These are phyloP conservation scores for Thamnophis sirtalis DNA, from an alignment of 2,113 vertebrate genomes.

Conservation along the genomic window DNA sequence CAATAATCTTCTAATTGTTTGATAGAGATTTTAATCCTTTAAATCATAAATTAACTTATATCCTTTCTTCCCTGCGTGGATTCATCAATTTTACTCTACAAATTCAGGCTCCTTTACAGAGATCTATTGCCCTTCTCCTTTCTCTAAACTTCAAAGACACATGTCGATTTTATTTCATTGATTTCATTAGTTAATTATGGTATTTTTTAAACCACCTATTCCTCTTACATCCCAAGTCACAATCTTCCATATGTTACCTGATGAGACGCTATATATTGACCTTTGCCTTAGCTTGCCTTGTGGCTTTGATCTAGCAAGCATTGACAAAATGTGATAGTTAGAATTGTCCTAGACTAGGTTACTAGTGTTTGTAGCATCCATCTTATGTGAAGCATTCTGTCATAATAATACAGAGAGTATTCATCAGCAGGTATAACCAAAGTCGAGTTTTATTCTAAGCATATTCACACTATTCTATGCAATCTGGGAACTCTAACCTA, in stretches of 20 bases:
- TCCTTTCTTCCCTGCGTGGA: neutral
- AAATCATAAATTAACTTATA: neutral
- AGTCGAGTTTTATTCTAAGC: neutral
- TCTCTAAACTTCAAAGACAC: neutral
- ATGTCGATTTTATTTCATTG: neutral
- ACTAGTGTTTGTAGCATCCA: neutral
- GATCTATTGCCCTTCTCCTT: neutral
- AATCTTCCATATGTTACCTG: neutral
- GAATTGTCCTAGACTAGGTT: neutral
- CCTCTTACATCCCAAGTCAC: neutral
- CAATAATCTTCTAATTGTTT: neutral
- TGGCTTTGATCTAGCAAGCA: neutral
- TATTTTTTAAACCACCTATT: neutral
- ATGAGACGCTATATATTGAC: neutral
- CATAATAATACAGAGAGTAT: neutral
- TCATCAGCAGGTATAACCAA: neutral
- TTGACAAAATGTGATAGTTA: neutral
- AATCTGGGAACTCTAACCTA: neutral
- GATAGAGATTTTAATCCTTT: neutral
- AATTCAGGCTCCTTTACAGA: neutral
- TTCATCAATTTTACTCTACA: neutral
- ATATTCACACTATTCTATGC: neutral
- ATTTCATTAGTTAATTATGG: neutral
- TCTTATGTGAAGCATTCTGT: neutral
- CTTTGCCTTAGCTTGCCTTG: neutral